Evolutionary conservation across 2,888 invertebrate species (phyloP), one percentile per base, ranked within the genome.

Genomic region (Linyphia triangularis): DNA sequence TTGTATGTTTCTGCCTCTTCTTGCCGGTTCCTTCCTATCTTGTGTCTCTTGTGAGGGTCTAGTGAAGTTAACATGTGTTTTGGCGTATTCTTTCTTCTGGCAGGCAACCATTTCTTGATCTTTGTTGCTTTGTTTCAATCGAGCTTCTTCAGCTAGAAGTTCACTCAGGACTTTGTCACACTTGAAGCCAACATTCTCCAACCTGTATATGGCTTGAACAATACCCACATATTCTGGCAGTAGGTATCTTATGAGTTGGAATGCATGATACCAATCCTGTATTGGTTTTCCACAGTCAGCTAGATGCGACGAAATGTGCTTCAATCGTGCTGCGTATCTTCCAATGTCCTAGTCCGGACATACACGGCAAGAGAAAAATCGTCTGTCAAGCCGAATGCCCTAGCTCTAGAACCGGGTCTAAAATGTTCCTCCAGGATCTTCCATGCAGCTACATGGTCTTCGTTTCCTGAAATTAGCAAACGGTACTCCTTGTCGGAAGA

Each of bases 111-210:
- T n/a, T 6, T 16, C 22, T 19, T 59, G 67, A 26, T 67, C 69
- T 13, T 19, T 30, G 10, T 26, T 26, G n/a, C 69, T 13, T 19
- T 30, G 10, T 26, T 26, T 6, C 1, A 69, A 3, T 0, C 33
- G 30, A 16, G 33, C 16, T 69, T 69, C 69, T 7, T 69, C 33
- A 0, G 33, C 30, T 33, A 33, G 10, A 3, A 69, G 33, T 69
- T 69, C 69, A n/a, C 1, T 22, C 13, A 69, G 69, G 16, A 69
- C 30, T 30, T 69, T 69, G 26, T 69, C 69, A 3, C 10, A 69
- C 10, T 26, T 69, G 19, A 69, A 69, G 1, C 33, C 19, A 0
- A 0, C 6, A 37, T 69, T 33, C 0, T 22, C 16, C 69, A 30
- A 69, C 43, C 13, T 43, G 13, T 43, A 43, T 3, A 43, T 43